Base-by-base conservation (phyloP, 2,797 vertebrate genomes). In the Urocyon cinereoargenteus region DNA sequence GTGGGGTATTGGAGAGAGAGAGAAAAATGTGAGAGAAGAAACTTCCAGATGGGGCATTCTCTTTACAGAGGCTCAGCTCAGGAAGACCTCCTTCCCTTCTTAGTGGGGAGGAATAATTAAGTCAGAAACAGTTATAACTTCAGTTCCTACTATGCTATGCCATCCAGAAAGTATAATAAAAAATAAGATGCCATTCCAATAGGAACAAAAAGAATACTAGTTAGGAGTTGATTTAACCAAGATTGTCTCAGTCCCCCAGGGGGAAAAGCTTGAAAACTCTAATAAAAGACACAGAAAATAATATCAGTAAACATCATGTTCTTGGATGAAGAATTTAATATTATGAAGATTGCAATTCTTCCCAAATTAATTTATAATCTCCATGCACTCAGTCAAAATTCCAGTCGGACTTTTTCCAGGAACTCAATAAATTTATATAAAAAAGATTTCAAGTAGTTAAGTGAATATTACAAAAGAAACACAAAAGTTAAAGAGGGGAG, bases 181-280 rank as follows among this genome's bases (percentile, higher is more conserved):
- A 91, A 87, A 31, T 81, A 88, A 93, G 40, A 89, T 70, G 15
- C 26, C 2, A 12, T 94, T 90, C 36, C 45, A 93, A 57, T 61
- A 51, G 68, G 75, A 91, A 62, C 18, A 88, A 85, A 86, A 40
- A 95, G 13, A 61, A 34, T 24, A 95, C 57, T 73, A 90, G 72
- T 93, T 94, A 87, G 75, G 40, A 97, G 82, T 84, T 77, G 49
- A 85, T 90, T 96, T 84, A 84, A 90, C 31, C 40, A 85, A 66
- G 31, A 85, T 77, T 90, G 66, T 2, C 91, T 75, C 68, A 77
- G 53, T 45, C 6, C 18, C 72, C 77, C n/a, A 51, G 45, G 53
- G 49, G 31, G 72, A 86, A 92, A 92, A 90, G 19, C 13, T 94
- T 94, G 94, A 59, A 88, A 90, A 31, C 28, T 77, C 49, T 81